Evolutionary conservation across 2,888 invertebrate species (phyloP), one percentile per base, ranked within the genome.

Genomic region (Phorcus lineatus): DNA sequence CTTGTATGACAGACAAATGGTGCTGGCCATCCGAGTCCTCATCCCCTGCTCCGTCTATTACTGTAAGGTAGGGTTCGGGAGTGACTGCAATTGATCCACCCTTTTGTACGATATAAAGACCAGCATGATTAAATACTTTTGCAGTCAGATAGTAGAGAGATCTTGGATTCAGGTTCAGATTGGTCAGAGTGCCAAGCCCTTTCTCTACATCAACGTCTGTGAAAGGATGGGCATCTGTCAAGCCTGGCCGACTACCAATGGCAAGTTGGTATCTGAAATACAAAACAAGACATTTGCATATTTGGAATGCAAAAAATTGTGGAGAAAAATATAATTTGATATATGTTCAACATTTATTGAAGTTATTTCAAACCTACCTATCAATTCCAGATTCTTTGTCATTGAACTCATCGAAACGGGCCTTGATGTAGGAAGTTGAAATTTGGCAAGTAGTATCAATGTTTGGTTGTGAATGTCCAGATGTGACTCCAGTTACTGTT

Each of bases 1-100:
- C 89, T 57, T 85, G 79, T 2, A 89, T 81, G 11, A 83, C 75
- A 70, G 84, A 84, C 24, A 87, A 79, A 22, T 82, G 74, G 0
- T 86, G 84, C 70, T 87, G 87, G 53, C 81, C 87, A 78, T 89
- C 86, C 6, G 80, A 74, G 78, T 87, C 87, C 9, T 54, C 81
- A 19, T 52, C 16, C 16, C 57, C 77, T 9, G 66, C 57, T 3
- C 88, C 88, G 77, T 88, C 88, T 13, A 31, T 75, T 2, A 88
- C 86, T 0, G 19, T 62, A 1, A 88, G 74, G 9, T 80, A 62
- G 0, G 85, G 86, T 28, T 67, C 24, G 19, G 81, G 84, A 81
- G 88, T 88, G 24, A 90, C 77, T 9, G 84, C 84, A 16, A 90
- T 85, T 19, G 84, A 82, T 11, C 85, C 81, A 55, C 88, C 86